Base-by-base conservation (phyloP, 1,140 invertebrate species). In the Drosophila nebulosa region DNA sequence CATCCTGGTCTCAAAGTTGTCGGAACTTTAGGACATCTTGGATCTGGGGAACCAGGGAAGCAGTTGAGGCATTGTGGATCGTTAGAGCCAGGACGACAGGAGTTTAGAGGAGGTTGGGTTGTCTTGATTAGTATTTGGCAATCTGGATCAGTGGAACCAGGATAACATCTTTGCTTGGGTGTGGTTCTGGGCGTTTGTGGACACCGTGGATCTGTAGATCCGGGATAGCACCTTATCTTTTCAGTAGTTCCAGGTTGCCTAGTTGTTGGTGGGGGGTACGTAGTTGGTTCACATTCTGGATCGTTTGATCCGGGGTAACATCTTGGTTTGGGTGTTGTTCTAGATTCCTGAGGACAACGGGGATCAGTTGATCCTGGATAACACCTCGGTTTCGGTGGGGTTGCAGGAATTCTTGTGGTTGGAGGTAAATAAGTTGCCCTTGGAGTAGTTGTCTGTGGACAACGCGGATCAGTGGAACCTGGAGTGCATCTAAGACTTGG, bases 281-380 rank as follows among this genome's bases (percentile, higher is more conserved):
- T 64, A 5, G 91, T 80, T 70, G 78, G 86, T 5, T 92, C 92
- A 62, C 92, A 93, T 14, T 92, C 63, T 0, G 63, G 36, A 79
- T 93, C 92, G 3, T 50, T 78, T 5, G 91, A 92, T 14, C 92
- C 92, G 1, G 92, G 92, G 63, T 79, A 92, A 59, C 92, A 93
- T 2, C 69, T 74, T 24, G 77, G 74, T 2, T 60, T 73, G 16
- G 76, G 65, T 16, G 52, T 66, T 5, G 76, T 56, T 42, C 80
- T 76, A 0, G 62, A 12, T 24, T 5, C 26, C 7, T 51, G 46
- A 7, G 18, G 60, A 14, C 60, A 62, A 22, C 42, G 39, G 1
- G 60, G 58, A 50, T 62, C 39, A 0, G 60, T 62, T 1, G 60
- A 62, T 9, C 46, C 60, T 14, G 69, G 72, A 60, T 39, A 16